Base-by-base conservation (phyloP, 1,140 invertebrate species). In the Zaprionus vittiger region DNA sequence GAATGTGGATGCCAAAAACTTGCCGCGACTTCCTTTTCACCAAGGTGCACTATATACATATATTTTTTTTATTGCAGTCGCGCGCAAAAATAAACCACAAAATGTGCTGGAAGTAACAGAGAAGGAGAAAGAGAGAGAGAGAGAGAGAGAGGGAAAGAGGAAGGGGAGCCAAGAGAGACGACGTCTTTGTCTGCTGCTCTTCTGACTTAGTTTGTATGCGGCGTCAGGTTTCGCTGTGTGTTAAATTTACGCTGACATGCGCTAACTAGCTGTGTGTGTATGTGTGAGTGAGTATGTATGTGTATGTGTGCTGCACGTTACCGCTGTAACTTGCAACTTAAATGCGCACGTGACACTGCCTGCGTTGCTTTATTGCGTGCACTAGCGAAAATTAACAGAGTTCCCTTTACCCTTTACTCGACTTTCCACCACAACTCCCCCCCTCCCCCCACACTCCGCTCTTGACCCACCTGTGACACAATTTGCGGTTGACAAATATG, bases 171-270 rank as follows among this genome's bases (percentile, higher is more conserved):
- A 31, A 41, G 34, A 54, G 34, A 17, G 41, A 44, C 63, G 31
- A 14, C 57, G 31, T 55, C 64, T 41, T 24, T 57, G 37, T 61
- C 44, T 69, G 9, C 24, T 68, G 38, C 52, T 37, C 20, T 31
- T 26, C 62, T 14, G 55, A 57, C 49, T 61, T 79, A 75, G 49
- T 80, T 83, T 81, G 84, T 87, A 83, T 87, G 84, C 84, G 72
- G 85, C 72, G 73, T 87, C 84, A 87, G 84, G 84, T 89, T 84
- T 84, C 72, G 78, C 49, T 81, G 66, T 89, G 84, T 87, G 84
- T 81, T 84, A 83, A 83, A 87, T 87, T 83, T 89, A 89, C 84
- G 83, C 81, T 89, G 84, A 84, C 84, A 87, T 74, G 78, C 80
- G 78, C 84, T 89, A 89, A 87, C 84, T 81, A 87, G 78, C 87